These are phyloP conservation scores for Psittacula derbiana DNA, from an alignment of 2,797 vertebrate species.

Conservation along the genomic window DNA sequence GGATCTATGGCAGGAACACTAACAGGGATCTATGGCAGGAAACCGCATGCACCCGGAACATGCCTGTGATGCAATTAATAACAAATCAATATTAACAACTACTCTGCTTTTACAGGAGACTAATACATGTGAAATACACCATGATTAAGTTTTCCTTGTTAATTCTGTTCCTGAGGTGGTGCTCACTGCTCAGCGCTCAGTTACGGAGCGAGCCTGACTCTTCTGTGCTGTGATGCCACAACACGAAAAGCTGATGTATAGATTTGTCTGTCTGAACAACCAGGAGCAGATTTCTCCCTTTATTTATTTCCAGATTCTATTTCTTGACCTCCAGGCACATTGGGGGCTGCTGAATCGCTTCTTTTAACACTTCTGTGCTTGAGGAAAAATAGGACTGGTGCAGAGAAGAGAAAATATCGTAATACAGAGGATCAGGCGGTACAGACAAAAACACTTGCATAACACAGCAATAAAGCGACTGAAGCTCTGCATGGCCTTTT, in stretches of 20 bases:
- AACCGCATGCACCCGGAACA: not conserved
- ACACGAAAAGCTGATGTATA: not conserved
- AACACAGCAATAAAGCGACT: not conserved
- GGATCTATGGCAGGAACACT: no score
- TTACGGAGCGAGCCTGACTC: not conserved
- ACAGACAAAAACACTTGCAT: not conserved
- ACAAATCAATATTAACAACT: not conserved
- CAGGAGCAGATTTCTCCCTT: not conserved
- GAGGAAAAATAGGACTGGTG: not conserved
- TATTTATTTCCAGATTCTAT: not conserved
- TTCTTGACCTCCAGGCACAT: not conserved
- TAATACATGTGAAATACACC: not conserved
- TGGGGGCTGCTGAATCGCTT: not conserved
- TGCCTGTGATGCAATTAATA: not conserved
- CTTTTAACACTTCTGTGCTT: not conserved
- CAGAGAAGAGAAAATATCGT: not conserved
- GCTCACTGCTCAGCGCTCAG: not conserved
- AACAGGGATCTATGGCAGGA: not conserved
- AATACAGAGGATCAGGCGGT: not conserved
- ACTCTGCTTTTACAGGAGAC: not conserved
- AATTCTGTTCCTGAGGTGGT: not conserved
- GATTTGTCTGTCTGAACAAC: not conserved
- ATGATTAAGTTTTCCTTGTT: not conserved
- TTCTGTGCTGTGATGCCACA: not conserved
- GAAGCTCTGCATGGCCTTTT: not conserved